Percentiles rank a stretch among this genome's conserved stretches.
Evolutionary conservation across 1,140 invertebrate species (phyloP).

Genomic region (Drosophila punjabiensis): DNA sequence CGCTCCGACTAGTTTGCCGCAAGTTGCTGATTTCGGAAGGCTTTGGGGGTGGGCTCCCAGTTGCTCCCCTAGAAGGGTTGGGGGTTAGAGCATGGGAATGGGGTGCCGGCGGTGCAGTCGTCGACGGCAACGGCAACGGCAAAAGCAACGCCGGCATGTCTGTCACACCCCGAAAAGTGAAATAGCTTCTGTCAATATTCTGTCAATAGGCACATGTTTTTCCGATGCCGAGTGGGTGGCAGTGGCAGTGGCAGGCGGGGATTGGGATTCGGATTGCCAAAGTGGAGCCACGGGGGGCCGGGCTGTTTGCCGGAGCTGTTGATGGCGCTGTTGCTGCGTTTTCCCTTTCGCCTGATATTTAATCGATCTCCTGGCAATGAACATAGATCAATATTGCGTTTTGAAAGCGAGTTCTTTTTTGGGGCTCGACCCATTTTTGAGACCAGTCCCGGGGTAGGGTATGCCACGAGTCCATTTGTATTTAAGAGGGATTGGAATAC

Average conservation of each 20-base stretch:
- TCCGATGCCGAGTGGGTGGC: slow-evolving; percentile 53
- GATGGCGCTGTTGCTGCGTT: slow-evolving; percentile 39
- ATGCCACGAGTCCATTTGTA: neutral
- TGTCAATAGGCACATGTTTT: slow-evolving; percentile 82
- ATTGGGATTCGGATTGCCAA: slow-evolving; percentile 39
- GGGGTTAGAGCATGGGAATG: slow-evolving; percentile 4
- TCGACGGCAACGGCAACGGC: slow-evolving; percentile 36
- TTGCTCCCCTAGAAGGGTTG: neutral
- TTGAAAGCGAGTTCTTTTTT: slow-evolving; percentile 29
- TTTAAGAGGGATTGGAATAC: neutral
- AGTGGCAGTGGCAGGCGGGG: slow-evolving; percentile 13
- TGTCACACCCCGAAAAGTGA: slow-evolving; percentile 76
- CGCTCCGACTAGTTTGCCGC: slow-evolving; percentile 52
- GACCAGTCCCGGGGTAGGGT: neutral
- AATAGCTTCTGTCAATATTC: slow-evolving; percentile 85
- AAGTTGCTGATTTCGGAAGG: slow-evolving; percentile 48
- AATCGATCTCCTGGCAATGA: slow-evolving; percentile 58
- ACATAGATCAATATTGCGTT: slow-evolving; percentile 50
- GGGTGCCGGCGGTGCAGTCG: slow-evolving; percentile 30
- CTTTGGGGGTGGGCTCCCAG: neutral
- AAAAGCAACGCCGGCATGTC: slow-evolving; percentile 62
- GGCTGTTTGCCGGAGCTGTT: slow-evolving; percentile 15
- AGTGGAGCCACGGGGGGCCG: slow-evolving; percentile 19
- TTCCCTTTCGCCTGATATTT: slow-evolving; percentile 69
- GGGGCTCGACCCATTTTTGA: slow-evolving; percentile 42